Base-by-base conservation (phyloP, 2,797 vertebrate species). In the Xyrichtys novacula region DNA sequence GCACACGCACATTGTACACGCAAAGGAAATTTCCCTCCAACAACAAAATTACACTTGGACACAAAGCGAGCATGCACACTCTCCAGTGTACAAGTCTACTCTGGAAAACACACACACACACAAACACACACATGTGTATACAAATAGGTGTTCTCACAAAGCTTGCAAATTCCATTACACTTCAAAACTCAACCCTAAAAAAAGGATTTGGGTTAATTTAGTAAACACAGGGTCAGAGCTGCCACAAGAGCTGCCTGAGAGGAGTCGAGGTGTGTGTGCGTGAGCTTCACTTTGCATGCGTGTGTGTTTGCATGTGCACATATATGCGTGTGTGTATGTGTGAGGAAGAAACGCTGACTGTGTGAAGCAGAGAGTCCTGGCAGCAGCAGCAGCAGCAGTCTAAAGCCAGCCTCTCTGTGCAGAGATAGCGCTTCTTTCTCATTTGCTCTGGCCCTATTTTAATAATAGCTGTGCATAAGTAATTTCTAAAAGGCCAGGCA, bases 391-490 rank as follows among this genome's bases (percentile, higher is more conserved):
- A 74, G 80, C 61, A 48, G 85, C 72, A 93, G 95, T 95, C 96
- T 98, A 97, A 98, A 98, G 96, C 97, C 96, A 97, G 95, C 93
- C 85, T 73, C 84, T 74, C 88, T 87, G 88, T 87, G 90, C 93
- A 96, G 96, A 99, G 98, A 99, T 99, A 99, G 95, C 96, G 96
- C 93, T 95, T 96, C 96, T 98, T 99, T 99, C 97, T 99, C 97
- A 99, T 99, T 99, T 99, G 97, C 97, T 97, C 97, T 95, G 94
- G 95, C 92, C 96, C 95, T 97, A 97, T 98, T 99, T 98, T 98
- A 98, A 99, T 99, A 99, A 99, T 98, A 98, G 97, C 96, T 96
- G 98, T 97, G 97, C 97, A 98, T 99, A 98, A 99, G 98, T 99
- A 98, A 99, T 99, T 99, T 98, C 95, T 97, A 96, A 97, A 98